These are phyloP conservation scores for Melinaea menophilus DNA, from an alignment of 2,888 invertebrate species.

Conservation along the genomic window DNA sequence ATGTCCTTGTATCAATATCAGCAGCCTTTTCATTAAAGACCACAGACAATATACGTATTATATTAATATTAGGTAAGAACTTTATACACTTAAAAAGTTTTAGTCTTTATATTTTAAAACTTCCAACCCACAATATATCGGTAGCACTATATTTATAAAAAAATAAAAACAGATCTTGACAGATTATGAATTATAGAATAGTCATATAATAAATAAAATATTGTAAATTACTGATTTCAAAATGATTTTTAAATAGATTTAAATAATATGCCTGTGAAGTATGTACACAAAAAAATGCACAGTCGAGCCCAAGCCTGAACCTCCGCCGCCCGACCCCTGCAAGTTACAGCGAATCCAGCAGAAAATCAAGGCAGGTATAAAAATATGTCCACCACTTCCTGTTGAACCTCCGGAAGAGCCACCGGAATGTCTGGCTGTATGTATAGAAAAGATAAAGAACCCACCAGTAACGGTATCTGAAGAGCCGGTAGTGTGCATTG, in stretches of 20 bases:
- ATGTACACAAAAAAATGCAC: slow-evolving; percentile 52
- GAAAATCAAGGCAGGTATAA: slow-evolving; percentile 48
- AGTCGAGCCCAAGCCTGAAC: slow-evolving; percentile 41
- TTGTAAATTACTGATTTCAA: neutral
- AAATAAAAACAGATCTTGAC: no score
- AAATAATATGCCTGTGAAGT: slow-evolving; percentile 28
- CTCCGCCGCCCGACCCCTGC: slow-evolving; percentile 45
- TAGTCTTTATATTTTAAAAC: no score
- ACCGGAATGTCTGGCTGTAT: slow-evolving; percentile 46
- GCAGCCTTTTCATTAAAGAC: no score
- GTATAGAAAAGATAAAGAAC: slow-evolving; percentile 58
- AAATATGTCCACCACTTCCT: slow-evolving; percentile 47
- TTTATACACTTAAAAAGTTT: no score
- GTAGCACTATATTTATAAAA: no score
- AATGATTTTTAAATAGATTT: neutral
- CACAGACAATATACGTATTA: no score
- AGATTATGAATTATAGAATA: no score
- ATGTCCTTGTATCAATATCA: no score
- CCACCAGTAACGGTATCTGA: slow-evolving; percentile 35
- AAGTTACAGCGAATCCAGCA: slow-evolving; percentile 43
- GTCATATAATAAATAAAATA: neutral
- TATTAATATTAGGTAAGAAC: no score
- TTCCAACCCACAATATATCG: no score
- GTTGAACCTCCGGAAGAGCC: slow-evolving; percentile 38
- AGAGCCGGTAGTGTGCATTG: slow-evolving; percentile 41